phyloP scores from a whole-genome alignment of 2,113 vertebrate genomes.

The Bubo scandiacus region DNA sequence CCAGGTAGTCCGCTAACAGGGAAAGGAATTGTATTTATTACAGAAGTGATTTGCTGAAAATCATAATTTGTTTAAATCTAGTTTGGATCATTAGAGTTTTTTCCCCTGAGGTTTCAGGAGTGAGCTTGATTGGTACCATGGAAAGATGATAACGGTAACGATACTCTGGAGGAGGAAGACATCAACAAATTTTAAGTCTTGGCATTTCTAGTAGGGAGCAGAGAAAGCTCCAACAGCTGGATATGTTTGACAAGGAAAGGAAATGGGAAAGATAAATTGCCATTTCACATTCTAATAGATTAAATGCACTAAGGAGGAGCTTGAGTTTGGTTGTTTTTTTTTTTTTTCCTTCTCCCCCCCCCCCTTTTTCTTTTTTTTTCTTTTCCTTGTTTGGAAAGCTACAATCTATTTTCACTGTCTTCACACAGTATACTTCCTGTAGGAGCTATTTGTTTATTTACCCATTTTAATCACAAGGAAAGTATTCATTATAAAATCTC shows the following conservation, averaged over 20 bases:
- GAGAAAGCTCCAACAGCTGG: conserved; percentile 53
- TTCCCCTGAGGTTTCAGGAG: background rate
- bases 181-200: background rate
- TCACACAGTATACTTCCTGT: conserved; percentile 50
- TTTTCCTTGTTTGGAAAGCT: conserved; percentile 38
- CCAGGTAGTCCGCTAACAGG: background rate
- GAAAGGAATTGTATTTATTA: background rate
- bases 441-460: conserved; percentile 64
- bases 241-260: conserved; percentile 51
- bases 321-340: background rate
- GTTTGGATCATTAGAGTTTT: background rate
- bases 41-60: conserved; percentile 4
- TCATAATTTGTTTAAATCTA: background rate
- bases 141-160: background rate
- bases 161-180: background rate
- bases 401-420: conserved; percentile 34
- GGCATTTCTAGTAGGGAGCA: background rate
- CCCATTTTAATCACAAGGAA: conserved; percentile 66
- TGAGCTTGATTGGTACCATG: background rate
- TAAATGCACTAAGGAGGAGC: conserved; percentile 15
- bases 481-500: conserved; percentile 68
- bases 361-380: background rate
- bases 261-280: conserved; percentile 55
- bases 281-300: conserved; percentile 48
- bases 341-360: no score